Evolutionary conservation across 2,113 vertebrate genomes (phyloP), one percentile per base, ranked within the genome.

Genomic region (Cavia aperea): DNA sequence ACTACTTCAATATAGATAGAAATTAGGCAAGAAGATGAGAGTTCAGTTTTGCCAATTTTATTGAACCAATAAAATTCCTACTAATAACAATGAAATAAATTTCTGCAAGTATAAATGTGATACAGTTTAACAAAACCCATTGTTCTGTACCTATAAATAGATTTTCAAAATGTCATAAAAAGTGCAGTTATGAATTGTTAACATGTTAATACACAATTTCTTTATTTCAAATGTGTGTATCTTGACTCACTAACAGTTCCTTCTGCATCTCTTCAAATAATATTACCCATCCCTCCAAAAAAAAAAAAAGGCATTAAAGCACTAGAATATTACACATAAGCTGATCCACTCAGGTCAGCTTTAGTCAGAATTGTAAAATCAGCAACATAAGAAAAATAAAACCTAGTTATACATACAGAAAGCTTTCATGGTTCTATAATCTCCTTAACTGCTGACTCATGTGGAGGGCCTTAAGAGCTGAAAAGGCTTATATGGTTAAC

Each of bases 131-230:
- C 97, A 98, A 98, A 98, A 96, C 97, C 97, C 98, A 98, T 97
- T 98, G 98, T 98, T 98, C 97, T 97, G 97, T 98, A 98, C 98
- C 98, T 98, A 98, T 98, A 98, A 98, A 98, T 97, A 98, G 97
- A 98, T 97, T 97, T 98, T 97, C 96, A 98, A 98, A 98, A 98
- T 97, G 97, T 98, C 97, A 97, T 98, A 97, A 97, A 98, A 98
- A 98, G 98, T 98, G 98, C 98, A 98, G 98, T 97, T 98, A 97
- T 97, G 98, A 98, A 98, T 98, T 98, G 97, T 97, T 98, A 98
- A 98, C 97, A 97, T 96, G 96, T 98, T 98, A 98, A 98, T 97
- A 97, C 97, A 97, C 90, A 96, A 97, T 97, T 98, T 97, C 97
- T 97, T 97, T 98, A 97, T 97, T 98, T 98, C 97, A 97, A 97